These are phyloP conservation scores for Mandrillus leucophaeus DNA, from an alignment of 2,113 vertebrate species.

Conservation along the genomic window DNA sequence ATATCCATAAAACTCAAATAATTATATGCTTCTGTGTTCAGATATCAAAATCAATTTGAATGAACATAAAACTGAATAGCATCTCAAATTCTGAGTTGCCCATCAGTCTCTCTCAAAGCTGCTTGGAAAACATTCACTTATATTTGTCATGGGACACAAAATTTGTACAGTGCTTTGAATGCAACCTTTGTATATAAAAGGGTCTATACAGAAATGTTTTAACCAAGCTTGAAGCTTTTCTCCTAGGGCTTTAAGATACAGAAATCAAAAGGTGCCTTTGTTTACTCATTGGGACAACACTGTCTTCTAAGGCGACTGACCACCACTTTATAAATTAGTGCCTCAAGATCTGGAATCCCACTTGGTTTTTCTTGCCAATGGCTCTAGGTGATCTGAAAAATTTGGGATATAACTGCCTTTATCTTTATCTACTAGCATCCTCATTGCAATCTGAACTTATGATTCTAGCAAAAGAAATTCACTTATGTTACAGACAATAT, in stretches of 20 bases:
- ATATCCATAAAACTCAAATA: slow-evolving; percentile 65
- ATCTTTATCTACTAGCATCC: not conserved
- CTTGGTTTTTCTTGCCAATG: not conserved
- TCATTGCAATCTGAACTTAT: not conserved
- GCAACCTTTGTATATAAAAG: slow-evolving; percentile 16
- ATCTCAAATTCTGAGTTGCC: slow-evolving; percentile 72
- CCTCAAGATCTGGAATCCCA: not conserved
- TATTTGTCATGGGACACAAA: slow-evolving; percentile 52
- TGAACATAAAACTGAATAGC: slow-evolving; percentile 65
- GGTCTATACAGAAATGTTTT: not conserved
- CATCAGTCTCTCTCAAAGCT: slow-evolving; percentile 46
- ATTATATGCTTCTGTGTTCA: slow-evolving; percentile 63
- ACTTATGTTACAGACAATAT: not conserved
- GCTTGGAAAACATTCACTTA: slow-evolving; percentile 60
- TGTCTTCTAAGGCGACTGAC: not conserved
- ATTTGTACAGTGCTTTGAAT: slow-evolving; percentile 61
- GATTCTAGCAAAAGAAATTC: slow-evolving; percentile 6
- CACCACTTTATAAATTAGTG: not conserved
- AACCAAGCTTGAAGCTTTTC: not conserved
- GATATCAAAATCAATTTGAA: slow-evolving; percentile 72
- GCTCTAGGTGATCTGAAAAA: not conserved
- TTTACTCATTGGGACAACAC: not conserved
- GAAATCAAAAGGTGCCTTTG: not conserved
- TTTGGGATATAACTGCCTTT: not conserved
- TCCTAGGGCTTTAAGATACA: not conserved